Evolutionary conservation across 92 coral and sea anemone species (phyloP).

Genomic region (Phymanthus crucifer): DNA sequence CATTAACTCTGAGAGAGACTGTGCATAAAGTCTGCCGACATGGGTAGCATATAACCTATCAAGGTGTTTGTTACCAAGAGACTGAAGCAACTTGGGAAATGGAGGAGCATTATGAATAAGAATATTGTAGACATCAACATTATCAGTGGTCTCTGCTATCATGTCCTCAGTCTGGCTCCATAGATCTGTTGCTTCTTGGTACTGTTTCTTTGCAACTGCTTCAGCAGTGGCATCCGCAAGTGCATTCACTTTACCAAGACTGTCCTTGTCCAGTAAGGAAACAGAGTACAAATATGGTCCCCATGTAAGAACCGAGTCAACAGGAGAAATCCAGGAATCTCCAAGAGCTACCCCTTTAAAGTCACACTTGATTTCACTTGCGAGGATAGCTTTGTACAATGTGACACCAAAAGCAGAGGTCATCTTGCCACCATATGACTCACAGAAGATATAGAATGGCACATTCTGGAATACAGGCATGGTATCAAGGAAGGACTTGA

Average conservation of each 20-base stretch:
- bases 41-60: constrained; percentile 66
- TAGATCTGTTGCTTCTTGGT: constrained; percentile 67
- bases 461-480: constrained; percentile 70
- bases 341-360: constrained; percentile 94
- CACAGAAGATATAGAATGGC: constrained; percentile 93
- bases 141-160: constrained; percentile 70
- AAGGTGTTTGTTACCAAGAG: constrained; percentile 42
- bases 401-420: constrained; percentile 95
- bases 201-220: constrained; percentile 75
- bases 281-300: constrained; percentile 89
- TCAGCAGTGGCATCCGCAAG: constrained; percentile 77
- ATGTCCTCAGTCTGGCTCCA: constrained; percentile 64
- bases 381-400: constrained; percentile 66
- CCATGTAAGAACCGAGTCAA: constrained; percentile 87
- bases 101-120: constrained; percentile 73
- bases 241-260: constrained; percentile 59
- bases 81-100: background rate
- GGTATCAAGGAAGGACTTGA: constrained; percentile 74
- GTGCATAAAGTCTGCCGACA: constrained; percentile 68
- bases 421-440: constrained; percentile 98
- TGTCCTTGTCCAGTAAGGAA: constrained; percentile 75
- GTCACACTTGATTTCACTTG: constrained; percentile 63
- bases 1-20: constrained; percentile 75
- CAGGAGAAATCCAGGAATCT: constrained; percentile 98
- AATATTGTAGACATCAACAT: constrained; percentile 89